phyloP scores from a whole-genome alignment of 2,888 invertebrate genomes.

The Chymomyza fuscimana region DNA sequence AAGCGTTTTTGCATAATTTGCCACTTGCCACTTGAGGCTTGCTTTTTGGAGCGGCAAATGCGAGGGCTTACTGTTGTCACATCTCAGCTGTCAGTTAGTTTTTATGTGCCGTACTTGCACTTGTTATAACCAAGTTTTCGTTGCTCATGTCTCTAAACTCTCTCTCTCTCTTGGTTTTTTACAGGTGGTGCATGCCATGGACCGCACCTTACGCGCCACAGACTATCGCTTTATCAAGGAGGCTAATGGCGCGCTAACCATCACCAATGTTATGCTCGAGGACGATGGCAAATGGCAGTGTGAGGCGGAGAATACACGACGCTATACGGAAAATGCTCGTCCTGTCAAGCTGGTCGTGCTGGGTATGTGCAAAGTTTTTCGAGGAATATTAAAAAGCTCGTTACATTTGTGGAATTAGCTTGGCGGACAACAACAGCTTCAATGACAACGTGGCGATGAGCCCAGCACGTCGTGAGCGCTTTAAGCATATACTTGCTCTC shows the following conservation, averaged over 20 bases:
- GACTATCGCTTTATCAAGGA: constrained; percentile 80
- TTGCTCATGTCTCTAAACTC: background rate
- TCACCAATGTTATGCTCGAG: constrained; percentile 81
- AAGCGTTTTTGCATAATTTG: constrained; percentile 24
- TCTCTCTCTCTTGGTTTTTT: background rate
- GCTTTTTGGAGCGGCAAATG: background rate
- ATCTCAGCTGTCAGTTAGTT: background rate
- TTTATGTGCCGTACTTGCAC: too few relatives aligned
- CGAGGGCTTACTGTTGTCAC: constrained; percentile 3
- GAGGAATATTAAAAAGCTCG: constrained; percentile 53
- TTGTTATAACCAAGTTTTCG: background rate
- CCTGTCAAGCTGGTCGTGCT: constrained; percentile 84
- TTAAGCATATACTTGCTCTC: background rate
- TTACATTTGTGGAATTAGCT: constrained; percentile 56
- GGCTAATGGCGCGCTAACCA: constrained; percentile 79
- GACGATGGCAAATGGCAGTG: constrained; percentile 89
- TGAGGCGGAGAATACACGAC: constrained; percentile 84
- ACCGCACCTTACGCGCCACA: constrained; percentile 78
- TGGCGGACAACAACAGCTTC: constrained; percentile 21
- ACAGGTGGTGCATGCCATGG: constrained; percentile 79
- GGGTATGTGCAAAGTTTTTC: constrained; percentile 81
- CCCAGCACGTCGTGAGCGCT: constrained; percentile 26
- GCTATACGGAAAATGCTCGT: constrained; percentile 84
- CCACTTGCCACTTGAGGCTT: background rate
- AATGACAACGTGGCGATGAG: constrained; percentile 26